Conservation (phyloP, 2,888 invertebrate genomes). For the Nemotelus pantherinus region DNA sequence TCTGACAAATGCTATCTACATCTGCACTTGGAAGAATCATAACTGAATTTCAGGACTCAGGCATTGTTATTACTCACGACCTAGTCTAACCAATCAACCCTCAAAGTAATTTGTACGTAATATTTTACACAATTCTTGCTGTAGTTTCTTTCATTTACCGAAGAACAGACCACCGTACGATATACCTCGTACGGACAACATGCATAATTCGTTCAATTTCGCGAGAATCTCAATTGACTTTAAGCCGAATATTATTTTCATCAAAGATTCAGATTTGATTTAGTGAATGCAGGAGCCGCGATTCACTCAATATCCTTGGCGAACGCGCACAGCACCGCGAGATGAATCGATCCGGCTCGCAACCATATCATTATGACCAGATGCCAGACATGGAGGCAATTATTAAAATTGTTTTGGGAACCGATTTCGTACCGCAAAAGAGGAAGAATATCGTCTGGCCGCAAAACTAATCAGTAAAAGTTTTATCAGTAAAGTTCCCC, state of each 20-base stretch:
- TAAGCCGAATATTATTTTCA: conserved; percentile 29
- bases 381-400: conserved; percentile 51
- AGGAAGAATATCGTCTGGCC: conserved; percentile 34
- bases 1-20: too few relatives aligned
- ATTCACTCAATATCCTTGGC: background rate
- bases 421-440: conserved; percentile 42
- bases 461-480: conserved; percentile 50
- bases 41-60: too few relatives aligned
- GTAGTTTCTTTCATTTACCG: too few relatives aligned
- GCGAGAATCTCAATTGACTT: conserved; percentile 24
- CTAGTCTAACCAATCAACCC: too few relatives aligned
- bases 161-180: too few relatives aligned
- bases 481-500: conserved; percentile 49
- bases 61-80: too few relatives aligned
- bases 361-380: conserved; percentile 51
- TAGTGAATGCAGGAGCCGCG: conserved; percentile 26
- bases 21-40: too few relatives aligned
- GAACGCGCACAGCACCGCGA: conserved; percentile 7
- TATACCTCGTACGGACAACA: background rate
- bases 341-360: conserved; percentile 2
- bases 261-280: conserved; percentile 36
- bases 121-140: too few relatives aligned
- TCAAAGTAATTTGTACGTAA: too few relatives aligned
- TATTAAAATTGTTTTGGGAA: conserved; percentile 52
- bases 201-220: background rate